Conservation (phyloP, 2,113 vertebrate genomes). For the Corythornis cristatus region DNA sequence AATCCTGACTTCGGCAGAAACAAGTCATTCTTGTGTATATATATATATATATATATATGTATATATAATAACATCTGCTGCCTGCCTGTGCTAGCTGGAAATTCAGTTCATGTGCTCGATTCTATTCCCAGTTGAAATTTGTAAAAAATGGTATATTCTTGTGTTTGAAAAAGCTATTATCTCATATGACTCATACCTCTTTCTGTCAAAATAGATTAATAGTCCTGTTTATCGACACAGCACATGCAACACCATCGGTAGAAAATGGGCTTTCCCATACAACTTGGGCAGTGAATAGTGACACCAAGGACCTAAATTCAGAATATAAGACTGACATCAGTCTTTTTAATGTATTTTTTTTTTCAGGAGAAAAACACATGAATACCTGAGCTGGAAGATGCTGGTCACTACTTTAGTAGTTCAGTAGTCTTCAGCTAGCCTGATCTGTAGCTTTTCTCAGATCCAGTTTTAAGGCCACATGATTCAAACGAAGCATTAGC, state of each 20-base stretch:
- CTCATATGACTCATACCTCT: constrained; percentile 2
- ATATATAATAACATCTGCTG: neutral
- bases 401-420: neutral
- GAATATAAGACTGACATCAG: neutral
- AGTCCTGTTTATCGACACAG: neutral
- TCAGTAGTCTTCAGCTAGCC: neutral
- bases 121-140: neutral
- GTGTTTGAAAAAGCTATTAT: neutral
- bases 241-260: neutral
- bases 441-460: neutral
- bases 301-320: neutral
- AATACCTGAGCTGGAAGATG: neutral
- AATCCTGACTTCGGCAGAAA: neutral
- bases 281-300: accelerated
- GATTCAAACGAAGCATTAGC: neutral
- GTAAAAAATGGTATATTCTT: neutral
- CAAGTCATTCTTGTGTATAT: neutral
- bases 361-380: neutral
- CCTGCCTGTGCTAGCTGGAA: neutral
- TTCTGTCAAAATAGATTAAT: neutral
- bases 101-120: neutral
- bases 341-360: neutral
- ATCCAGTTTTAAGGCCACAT: neutral
- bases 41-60: too few relatives aligned
- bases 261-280: neutral